Base-by-base conservation (phyloP, 2,113 vertebrate genomes). In the Malaclemys terrapin region DNA sequence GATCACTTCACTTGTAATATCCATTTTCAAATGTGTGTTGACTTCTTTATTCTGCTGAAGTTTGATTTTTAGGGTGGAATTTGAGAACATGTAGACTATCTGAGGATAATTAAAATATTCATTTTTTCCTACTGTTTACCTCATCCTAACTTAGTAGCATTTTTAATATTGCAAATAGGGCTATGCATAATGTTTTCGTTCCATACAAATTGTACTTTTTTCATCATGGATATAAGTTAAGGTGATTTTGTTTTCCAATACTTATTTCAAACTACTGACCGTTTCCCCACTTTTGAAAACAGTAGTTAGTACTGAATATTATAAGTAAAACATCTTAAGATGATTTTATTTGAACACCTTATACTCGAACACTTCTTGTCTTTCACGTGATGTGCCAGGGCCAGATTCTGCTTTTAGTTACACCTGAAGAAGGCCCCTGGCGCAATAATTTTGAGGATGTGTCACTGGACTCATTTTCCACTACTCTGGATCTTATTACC, bases 401-500 rank as follows among this genome's bases (percentile, higher is more conserved):
- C n/a, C 65, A 72, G 31, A 72, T 72, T 72, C 69, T 72, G 10
- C 19, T 35, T 62, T 62, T 29, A 62, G 27, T 62, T 31, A 62
- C 59, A 62, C 12, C 59, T 19, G 16, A n/a, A 72, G n/a, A 72
- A 72, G 20, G n/a, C 19, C 17, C 69, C 20, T 72, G 35, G 13
- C 93, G 80, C 56, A 97, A 95, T 95, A 97, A 95, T n/a, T 69
- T 69, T 38, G 69, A 95, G 94, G 89, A 31, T 86, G 69, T 8
- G 35, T 75, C 31, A 10, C 72, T 88, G 72, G 80, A 94, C 53
- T 88, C 56, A 72, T 82, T 93, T 94, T 76, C 31, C 38, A 52
- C 80, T n/a, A 91, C 59, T 62, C 12, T 31, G 14, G 12, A 5
- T 35, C 13, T 35, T 62, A 62, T 13, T 62, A 31, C 29, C 59